phyloP scores from a whole-genome alignment of 2,888 invertebrate species.

The Abrostola tripartita region DNA sequence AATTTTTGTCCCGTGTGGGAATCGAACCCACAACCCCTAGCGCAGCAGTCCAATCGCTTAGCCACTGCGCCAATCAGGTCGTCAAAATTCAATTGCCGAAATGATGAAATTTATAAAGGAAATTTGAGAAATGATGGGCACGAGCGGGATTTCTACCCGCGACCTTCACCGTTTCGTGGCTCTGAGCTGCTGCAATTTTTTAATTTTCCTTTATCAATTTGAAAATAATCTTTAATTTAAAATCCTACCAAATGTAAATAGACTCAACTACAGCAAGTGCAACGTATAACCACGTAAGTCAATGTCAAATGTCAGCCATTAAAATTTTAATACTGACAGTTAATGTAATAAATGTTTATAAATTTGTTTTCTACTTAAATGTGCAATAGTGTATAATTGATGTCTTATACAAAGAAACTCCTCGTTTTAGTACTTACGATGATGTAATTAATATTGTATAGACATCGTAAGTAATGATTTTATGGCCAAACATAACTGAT shows the following conservation, averaged over 20 bases:
- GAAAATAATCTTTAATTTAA: too few relatives aligned
- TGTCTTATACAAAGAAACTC: not conserved
- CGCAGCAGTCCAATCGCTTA: too few relatives aligned
- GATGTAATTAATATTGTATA: slow-evolving; percentile 8
- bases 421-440: slow-evolving; percentile 3
- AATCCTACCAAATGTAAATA: not conserved
- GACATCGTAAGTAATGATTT: slow-evolving; percentile 12
- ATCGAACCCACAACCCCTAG: too few relatives aligned
- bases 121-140: too few relatives aligned
- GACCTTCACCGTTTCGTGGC: too few relatives aligned
- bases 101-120: too few relatives aligned
- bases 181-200: too few relatives aligned
- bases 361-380: slow-evolving; percentile 4
- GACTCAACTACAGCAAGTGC: slow-evolving; percentile 1
- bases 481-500: not conserved
- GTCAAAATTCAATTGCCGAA: too few relatives aligned
- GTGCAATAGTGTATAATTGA: slow-evolving; percentile 19
- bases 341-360: slow-evolving; percentile 11
- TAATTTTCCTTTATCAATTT: too few relatives aligned
- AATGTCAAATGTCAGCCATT: slow-evolving; percentile 35
- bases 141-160: too few relatives aligned
- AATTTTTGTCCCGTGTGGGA: too few relatives aligned
- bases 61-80: too few relatives aligned
- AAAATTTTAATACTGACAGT: slow-evolving; percentile 20
- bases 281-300: not conserved